Base-by-base conservation (phyloP, 2,113 vertebrate genomes). In the Cranoglanis bouderius region DNA sequence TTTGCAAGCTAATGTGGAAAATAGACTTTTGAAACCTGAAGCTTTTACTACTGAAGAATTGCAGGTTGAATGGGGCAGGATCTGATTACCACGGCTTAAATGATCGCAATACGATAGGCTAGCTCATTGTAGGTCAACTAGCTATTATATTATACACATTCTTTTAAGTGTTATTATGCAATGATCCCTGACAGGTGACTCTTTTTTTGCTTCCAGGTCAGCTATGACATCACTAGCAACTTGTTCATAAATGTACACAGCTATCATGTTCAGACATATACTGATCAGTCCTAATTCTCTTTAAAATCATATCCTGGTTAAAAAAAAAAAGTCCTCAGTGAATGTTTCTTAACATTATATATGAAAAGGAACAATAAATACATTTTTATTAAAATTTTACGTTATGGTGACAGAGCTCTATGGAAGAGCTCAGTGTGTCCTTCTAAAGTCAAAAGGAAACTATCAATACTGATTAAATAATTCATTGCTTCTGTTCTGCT, bases 21-120 rank as follows among this genome's bases (percentile, higher is more conserved):
- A 35, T 29, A 83, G n/a, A 32, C 80, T 12, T 7, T 21, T 83
- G 86, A 88, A 92, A 92, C 75, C 65, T 82, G 91, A 91, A 82
- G 53, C 72, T 75, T n/a, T n/a, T 57, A 86, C 55, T 85, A 51
- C 29, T 84, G 83, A 72, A 84, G 46, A 86, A 81, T 59, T 82
- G 77, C 61, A 78, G 87, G 86, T 40, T 90, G 85, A 88, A 92
- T 84, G 51, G 74, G 3, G 77, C n/a, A 53, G 81, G 63, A 53
- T 90, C 87, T 88, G 43, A 85, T 90, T 92, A 90, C 90, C 14
- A 82, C 38, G n/a, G 75, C 51, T 29, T 70, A 4, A 63, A 53
- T 9, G 1, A 85, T 46, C 1, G 88, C 14, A 90, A 92, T 55
- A 81, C 29, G 88, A 92, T 87, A 80, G 35, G 59, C 35, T 24